Conservation (phyloP, 2,797 vertebrate genomes). For the Enteromius anoplus region DNA sequence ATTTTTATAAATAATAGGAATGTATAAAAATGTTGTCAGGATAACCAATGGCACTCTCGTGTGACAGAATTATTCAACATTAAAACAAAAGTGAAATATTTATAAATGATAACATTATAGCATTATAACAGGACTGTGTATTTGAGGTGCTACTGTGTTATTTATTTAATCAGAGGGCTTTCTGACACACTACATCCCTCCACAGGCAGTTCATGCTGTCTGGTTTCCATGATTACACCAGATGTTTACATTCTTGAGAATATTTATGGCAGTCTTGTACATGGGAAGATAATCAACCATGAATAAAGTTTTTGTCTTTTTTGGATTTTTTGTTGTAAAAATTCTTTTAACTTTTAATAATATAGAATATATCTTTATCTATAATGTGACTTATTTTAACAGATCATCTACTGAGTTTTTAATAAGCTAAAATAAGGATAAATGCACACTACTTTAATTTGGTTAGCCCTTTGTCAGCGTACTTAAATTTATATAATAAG, state of each 20-base stretch:
- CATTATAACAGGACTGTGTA: slow-evolving; percentile 29
- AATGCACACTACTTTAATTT: neutral
- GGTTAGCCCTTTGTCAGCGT: neutral
- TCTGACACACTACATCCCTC: slow-evolving; percentile 35
- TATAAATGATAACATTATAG: neutral
- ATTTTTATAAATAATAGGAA: slow-evolving; percentile 12
- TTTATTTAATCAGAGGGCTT: slow-evolving; percentile 56
- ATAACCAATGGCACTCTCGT: slow-evolving; percentile 38
- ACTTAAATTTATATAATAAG: neutral
- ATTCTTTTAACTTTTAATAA: slow-evolving; percentile 22
- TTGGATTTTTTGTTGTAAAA: slow-evolving; percentile 49
- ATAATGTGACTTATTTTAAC: neutral
- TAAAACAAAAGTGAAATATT: slow-evolving; percentile 14
- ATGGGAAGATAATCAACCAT: slow-evolving; percentile 40
- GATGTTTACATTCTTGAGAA: slow-evolving; percentile 91
- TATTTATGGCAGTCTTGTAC: slow-evolving; percentile 82
- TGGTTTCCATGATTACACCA: slow-evolving; percentile 65
- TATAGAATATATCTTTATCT: neutral
- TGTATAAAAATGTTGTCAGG: neutral
- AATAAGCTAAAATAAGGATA: neutral
- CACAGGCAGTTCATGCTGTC: slow-evolving; percentile 39
- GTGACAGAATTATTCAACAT: neutral
- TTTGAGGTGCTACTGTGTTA: slow-evolving; percentile 49
- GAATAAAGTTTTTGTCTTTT: slow-evolving; percentile 50
- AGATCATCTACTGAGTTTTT: neutral